phyloP scores from a whole-genome alignment of 1,140 invertebrate genomes.

The Anagrus nilaparvatae region DNA sequence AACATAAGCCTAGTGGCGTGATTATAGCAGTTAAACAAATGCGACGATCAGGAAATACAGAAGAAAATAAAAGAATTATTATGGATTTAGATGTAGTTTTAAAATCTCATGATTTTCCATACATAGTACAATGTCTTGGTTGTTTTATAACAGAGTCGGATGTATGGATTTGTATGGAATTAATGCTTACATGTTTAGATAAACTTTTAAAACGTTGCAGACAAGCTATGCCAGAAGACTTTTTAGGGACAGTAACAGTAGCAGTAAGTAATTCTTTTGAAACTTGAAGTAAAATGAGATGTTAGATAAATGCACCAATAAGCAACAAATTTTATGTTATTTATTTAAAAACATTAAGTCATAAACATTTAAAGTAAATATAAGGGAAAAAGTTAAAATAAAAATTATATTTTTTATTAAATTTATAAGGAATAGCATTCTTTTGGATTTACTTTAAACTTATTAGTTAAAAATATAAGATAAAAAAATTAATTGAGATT shows the following conservation, averaged over 20 bases:
- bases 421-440: too few species aligned
- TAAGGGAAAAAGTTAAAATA: constrained; percentile 5
- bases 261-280: constrained; percentile 68
- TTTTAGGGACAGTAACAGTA: constrained; percentile 93
- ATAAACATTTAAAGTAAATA: background rate
- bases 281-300: background rate
- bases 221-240: constrained; percentile 83
- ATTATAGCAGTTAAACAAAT: constrained; percentile 98
- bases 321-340: background rate
- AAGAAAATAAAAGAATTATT: constrained; percentile 95
- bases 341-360: background rate
- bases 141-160: constrained; percentile 92
- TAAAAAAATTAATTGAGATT: too few species aligned
- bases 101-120: constrained; percentile 92
- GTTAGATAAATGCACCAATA: background rate
- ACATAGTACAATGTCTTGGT: constrained; percentile 93
- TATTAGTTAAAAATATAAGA: too few species aligned
- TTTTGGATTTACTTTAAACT: too few species aligned
- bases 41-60: constrained; percentile 88
- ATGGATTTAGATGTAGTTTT: constrained; percentile 98
- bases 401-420: too few species aligned
- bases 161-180: constrained; percentile 89
- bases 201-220: constrained; percentile 82
- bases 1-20: constrained; percentile 72
- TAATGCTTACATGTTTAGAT: constrained; percentile 97